These are phyloP conservation scores for Pocillopora damicornis DNA, from an alignment of 64 coral and sea anemone species.

Conservation along the genomic window DNA sequence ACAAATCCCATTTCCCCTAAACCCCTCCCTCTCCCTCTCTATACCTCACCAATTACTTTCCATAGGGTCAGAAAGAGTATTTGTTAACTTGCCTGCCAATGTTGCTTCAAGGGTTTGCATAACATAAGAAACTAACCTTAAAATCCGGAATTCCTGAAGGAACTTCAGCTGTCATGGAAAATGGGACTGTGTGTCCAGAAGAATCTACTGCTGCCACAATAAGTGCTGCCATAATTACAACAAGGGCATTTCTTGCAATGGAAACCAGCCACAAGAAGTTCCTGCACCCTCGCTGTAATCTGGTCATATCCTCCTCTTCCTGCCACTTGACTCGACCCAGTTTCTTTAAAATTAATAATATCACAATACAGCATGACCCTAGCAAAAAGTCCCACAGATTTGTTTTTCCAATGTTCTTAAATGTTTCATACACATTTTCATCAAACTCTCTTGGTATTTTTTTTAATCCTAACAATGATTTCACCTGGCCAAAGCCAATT, in stretches of 20 bases:
- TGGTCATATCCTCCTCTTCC: conserved; percentile 41
- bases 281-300: conserved; percentile 54
- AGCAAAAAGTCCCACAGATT: conserved; percentile 79
- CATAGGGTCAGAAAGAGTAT: no score
- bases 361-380: conserved; percentile 61
- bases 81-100: no score
- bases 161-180: conserved; percentile 56
- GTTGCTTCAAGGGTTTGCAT: background rate
- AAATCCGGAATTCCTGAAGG: conserved; percentile 66
- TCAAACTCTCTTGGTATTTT: conserved; percentile 62
- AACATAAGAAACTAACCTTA: conserved; percentile 40
- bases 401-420: conserved; percentile 68
- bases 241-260: conserved; percentile 78
- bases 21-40: no score
- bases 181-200: conserved; percentile 17
- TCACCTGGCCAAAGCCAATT: conserved; percentile 83
- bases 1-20: no score
- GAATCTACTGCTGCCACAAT: conserved; percentile 54
- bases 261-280: conserved; percentile 80
- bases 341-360: conserved; percentile 63
- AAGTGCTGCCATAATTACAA: conserved; percentile 56
- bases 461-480: conserved; percentile 73
- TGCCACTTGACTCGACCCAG: conserved; percentile 74
- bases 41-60: no score
- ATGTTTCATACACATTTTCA: conserved; percentile 64